Evolutionary conservation across 2,888 invertebrate genomes (phyloP), one percentile per base, ranked within the genome.

Genomic region (Lottia scabra): DNA sequence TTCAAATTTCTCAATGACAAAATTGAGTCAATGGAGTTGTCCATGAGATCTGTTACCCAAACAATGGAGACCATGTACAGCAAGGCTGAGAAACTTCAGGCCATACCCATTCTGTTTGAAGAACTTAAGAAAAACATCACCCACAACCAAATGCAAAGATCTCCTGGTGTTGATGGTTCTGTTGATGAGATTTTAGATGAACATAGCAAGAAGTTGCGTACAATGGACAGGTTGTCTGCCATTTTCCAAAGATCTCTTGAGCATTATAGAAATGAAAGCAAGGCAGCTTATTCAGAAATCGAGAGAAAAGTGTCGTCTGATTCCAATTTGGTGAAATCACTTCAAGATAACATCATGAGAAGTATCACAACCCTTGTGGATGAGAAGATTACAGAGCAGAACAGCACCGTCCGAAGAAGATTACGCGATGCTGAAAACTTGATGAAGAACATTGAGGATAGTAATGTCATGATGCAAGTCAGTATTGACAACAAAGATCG

Each of bases 241-340:
- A 75, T 80, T 16, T 79, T 78, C 68, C 75, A 76, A 62, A 75
- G 80, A 63, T 77, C 82, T 1, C 65, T 82, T 19, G 74, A 77
- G 26, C 80, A 80, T 66, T 80, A 79, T 44, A 74, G 77, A n/a
- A 81, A 82, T 77, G 79, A 82, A 63, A 79, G 77, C 65, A 75
- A 76, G 67, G 38, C 71, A 26, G 72, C 68, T 30, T 77, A 72
- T 30, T 56, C 64, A 15, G 74, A 77, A 38, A 45, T 77, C 43
- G 66, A 71, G 63, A 72, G 70, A 3, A 62, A 66, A 5, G 23
- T 77, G 16, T 65, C 56, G 64, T 71, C 71, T 16, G 77, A 75
- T 45, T 64, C 65, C 23, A 48, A 30, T 13, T n/a, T 56, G 44
- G 56, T 77, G 43, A 68, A 63, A 19, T 12, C 64, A 13, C 19